Evolutionary conservation across 1,140 invertebrate species (phyloP), one percentile per base, ranked within the genome.

Genomic region (Pseudobourletiella spinata): DNA sequence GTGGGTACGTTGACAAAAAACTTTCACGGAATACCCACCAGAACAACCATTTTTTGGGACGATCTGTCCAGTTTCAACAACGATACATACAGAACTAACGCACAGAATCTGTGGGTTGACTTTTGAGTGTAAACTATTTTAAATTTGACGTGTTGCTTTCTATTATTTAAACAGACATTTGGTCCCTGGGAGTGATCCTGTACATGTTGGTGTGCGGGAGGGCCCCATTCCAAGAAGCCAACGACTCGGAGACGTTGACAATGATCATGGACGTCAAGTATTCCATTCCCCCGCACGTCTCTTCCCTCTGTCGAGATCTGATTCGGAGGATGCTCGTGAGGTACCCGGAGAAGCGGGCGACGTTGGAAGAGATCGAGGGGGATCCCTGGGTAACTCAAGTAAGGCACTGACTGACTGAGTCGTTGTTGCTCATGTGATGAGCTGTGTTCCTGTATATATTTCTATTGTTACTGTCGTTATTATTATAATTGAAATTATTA

Each of bases 261-360:
- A 98, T 96, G 91, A 99, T 99, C 65, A 95, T 99, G 89, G 96
- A 99, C 75, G 98, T 95, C 79, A 97, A 96, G 82, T 99, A 98
- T 74, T 86, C 86, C 51, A 86, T 98, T 71, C 94, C 95, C 57
- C 73, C 81, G 26, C 86, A 95, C 75, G 84, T 99, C 26, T 92
- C 91, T n/a, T 77, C 81, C 22, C 82, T 83, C 59, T 98, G 95
- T 76, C 85, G 85, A 78, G 88, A 71, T 78, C 58, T 98, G 58
- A 98, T 98, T 71, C 84, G 83, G 11, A 81, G 83, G 68, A 98
- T 98, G 94, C 78, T 98, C 59, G 86, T 95, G 6, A 79, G 92
- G 61, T 89, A 95, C 75, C 96, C 96, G 1, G 86, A 90, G 67
- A 87, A 89, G 70, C 80, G 96, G 50, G 88, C 92, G 0, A 88